Base-by-base conservation (phyloP, 2,113 vertebrate genomes). In the Rhineura floridana region DNA sequence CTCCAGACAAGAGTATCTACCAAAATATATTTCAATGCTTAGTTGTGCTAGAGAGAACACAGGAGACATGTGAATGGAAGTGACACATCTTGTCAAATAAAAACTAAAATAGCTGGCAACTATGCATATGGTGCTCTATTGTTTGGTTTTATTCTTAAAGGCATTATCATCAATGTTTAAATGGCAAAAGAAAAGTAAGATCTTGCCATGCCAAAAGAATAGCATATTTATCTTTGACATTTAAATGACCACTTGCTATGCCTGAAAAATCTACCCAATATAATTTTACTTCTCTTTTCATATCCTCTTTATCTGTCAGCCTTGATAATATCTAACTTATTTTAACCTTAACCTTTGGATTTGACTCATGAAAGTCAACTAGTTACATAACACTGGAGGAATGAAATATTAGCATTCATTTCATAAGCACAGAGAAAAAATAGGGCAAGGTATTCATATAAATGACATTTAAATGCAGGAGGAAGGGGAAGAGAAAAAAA, bases 291-390 rank as follows among this genome's bases (percentile, higher is more conserved):
- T 33, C 15, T 44, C 50, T 44, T 28, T 42, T 28, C 55, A n/a
- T 79, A 39, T 42, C 19, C 6, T 55, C n/a, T 76, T 50, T 81
- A 80, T 25, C 6, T 44, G 73, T 42, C n/a, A 70, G 46, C 23
- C 36, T 88, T 63, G 2, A 72, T 65, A 86, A 85, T n/a, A 76
- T 33, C 59, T 36, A 75, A 62, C 13, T 4, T 39, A 33, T 76
- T 28, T 52, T 52, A 23, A 42, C 46, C 17, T 30, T 39, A 70
- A 36, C 62, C 44, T 46, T 85, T 19, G 70, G 50, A 76, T 30
- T 36, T 83, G 39, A 87, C 11, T 70, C 76, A 77, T 39, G 33
- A 77, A 62, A 81, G 69, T 75, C 62, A 88, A 75, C 62, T 83
- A 44, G 55, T 81, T 63, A 42, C 55, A 44, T 82, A 85, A 87